phyloP scores from a whole-genome alignment of 2,113 vertebrate species.

The Pteruthius melanotis region DNA sequence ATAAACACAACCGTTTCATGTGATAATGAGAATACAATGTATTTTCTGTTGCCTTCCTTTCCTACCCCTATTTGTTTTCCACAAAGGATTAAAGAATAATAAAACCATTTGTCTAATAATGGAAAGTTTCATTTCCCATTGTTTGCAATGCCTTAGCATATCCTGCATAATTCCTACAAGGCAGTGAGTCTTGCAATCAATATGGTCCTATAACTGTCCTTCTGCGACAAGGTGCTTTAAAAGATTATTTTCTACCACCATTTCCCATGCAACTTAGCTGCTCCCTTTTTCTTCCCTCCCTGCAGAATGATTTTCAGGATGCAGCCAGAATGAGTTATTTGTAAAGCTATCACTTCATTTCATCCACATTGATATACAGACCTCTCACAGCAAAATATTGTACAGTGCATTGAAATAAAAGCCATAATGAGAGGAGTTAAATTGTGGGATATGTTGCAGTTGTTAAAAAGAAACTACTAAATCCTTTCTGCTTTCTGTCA shows the following conservation, averaged over 20 bases:
- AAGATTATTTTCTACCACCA: neutral
- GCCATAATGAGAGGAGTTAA: neutral
- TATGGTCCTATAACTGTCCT: neutral
- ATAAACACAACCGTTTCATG: neutral
- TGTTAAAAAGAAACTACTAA: neutral
- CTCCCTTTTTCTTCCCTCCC: neutral
- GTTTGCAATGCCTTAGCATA: neutral
- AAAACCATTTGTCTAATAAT: neutral
- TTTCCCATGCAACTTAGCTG: neutral
- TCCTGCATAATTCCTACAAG: neutral
- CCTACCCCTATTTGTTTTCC: neutral
- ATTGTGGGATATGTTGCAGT: neutral
- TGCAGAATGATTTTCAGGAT: neutral
- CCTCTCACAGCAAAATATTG: neutral
- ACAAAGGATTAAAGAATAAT: neutral
- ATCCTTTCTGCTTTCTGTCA: neutral
- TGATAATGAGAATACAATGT: neutral
- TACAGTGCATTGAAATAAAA: neutral
- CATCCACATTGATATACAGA: neutral
- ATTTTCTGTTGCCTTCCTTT: neutral
- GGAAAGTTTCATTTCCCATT: neutral
- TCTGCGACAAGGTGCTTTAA: neutral
- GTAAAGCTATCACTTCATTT: neutral
- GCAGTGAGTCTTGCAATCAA: neutral
- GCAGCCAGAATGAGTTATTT: neutral